Evolutionary conservation across 2,113 vertebrate species (phyloP).

Genomic region (Rhinoptilus africanus): DNA sequence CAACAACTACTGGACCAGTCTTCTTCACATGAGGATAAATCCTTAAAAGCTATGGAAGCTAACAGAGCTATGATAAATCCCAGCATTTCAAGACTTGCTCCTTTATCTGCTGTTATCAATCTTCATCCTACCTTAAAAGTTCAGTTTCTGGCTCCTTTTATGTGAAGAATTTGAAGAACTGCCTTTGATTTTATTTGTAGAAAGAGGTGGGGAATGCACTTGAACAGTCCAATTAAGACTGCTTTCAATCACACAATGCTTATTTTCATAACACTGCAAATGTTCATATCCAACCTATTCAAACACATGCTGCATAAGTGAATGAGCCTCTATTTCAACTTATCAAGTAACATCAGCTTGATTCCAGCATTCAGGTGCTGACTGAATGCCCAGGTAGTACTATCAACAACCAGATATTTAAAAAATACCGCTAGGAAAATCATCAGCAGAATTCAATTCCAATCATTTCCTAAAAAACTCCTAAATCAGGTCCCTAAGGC

Average conservation of each 20-base stretch:
- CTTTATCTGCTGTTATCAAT: not conserved
- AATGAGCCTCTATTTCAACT: not conserved
- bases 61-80: not conserved
- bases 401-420: not conserved
- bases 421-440: not conserved
- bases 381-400: not conserved
- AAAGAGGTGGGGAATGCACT: not conserved
- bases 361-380: not conserved
- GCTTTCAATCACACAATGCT: not conserved
- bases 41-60: not conserved
- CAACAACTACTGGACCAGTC: not conserved
- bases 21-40: not conserved
- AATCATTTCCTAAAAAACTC: not conserved
- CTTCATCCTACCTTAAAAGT: not conserved
- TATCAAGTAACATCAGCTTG: not conserved
- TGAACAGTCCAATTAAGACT: not conserved
- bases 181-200: not conserved
- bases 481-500: not conserved
- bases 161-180: not conserved
- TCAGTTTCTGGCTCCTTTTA: not conserved
- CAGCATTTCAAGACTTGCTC: not conserved
- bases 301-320: not conserved
- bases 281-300: not conserved
- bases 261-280: not conserved
- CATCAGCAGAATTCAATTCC: not conserved